Evolutionary conservation across 2,888 invertebrate species (phyloP).

Genomic region (Heteropelma amictum): DNA sequence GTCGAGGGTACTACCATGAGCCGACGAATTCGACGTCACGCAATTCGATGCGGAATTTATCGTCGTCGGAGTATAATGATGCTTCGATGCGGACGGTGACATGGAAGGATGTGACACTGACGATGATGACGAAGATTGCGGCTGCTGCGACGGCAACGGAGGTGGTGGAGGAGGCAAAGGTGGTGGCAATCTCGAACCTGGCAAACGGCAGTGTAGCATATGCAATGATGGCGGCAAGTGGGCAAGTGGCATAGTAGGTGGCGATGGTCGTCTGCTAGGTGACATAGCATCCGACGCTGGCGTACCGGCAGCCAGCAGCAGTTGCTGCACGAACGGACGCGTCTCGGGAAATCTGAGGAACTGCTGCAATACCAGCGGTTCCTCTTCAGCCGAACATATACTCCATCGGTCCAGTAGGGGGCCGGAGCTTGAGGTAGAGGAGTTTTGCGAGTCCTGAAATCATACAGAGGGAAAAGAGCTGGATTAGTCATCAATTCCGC

Average conservation of each 20-base stretch:
- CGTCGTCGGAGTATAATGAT: conserved; percentile 77
- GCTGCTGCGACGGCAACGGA: conserved; percentile 71
- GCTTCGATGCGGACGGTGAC: conserved; percentile 78
- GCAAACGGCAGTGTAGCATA: conserved; percentile 75
- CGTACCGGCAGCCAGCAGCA: conserved; percentile 81
- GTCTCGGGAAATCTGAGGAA: conserved; percentile 95
- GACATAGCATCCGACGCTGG: conserved; percentile 83
- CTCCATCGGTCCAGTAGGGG: conserved; percentile 92
- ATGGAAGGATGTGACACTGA: conserved; percentile 78
- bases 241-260: conserved; percentile 79
- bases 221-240: conserved; percentile 76
- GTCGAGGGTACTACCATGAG: conserved; percentile 78
- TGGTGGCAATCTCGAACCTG: conserved; percentile 77
- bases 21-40: conserved; percentile 81
- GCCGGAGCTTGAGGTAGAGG: conserved; percentile 71
- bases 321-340: conserved; percentile 86
- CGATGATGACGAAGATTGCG: conserved; percentile 75
- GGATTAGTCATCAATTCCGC: too few species aligned
- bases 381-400: conserved; percentile 92
- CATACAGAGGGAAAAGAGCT: conserved; percentile 75
- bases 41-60: conserved; percentile 55
- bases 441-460: conserved; percentile 88
- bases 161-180: conserved; percentile 73
- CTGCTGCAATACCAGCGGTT: conserved; percentile 94
- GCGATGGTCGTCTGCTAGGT: conserved; percentile 84